These are phyloP conservation scores for Eupelmus urozonus DNA, from an alignment of 2,888 invertebrate species.

Conservation along the genomic window DNA sequence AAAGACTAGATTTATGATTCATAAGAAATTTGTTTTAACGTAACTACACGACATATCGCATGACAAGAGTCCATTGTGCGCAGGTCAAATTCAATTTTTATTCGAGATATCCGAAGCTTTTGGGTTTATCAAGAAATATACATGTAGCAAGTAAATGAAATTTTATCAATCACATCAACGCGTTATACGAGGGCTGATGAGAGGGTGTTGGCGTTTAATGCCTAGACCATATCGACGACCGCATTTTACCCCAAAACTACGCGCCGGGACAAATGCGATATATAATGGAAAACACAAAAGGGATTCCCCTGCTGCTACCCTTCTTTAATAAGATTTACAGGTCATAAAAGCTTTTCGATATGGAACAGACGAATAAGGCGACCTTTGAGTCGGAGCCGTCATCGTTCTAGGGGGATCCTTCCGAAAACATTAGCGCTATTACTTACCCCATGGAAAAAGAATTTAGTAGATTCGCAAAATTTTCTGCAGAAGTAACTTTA, in stretches of 20 bases:
- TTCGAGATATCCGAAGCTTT: too few relatives aligned
- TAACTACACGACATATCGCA: constrained; percentile 40
- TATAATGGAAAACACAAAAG: constrained; percentile 48
- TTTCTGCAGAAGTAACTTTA: too few relatives aligned
- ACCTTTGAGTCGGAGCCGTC: background rate
- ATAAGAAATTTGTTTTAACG: constrained; percentile 30
- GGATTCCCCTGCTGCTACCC: constrained; percentile 26
- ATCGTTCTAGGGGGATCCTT: background rate
- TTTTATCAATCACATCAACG: constrained; percentile 44
- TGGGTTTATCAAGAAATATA: too few relatives aligned
- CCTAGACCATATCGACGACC: background rate
- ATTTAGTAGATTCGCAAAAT: too few relatives aligned
- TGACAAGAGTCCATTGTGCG: constrained; percentile 11
- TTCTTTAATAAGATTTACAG: constrained; percentile 46
- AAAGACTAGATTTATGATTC: too few relatives aligned
- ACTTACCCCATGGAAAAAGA: too few relatives aligned
- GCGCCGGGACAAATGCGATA: background rate
- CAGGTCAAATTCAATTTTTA: background rate
- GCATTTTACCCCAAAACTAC: background rate
- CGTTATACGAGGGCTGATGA: too few relatives aligned
- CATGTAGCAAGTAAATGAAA: background rate
- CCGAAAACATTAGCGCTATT: background rate
- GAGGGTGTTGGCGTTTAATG: constrained; percentile 10
- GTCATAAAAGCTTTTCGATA: constrained; percentile 45
- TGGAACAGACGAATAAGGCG: background rate